Evolutionary conservation across 1,140 invertebrate species (phyloP).

Genomic region (Euura lappo): DNA sequence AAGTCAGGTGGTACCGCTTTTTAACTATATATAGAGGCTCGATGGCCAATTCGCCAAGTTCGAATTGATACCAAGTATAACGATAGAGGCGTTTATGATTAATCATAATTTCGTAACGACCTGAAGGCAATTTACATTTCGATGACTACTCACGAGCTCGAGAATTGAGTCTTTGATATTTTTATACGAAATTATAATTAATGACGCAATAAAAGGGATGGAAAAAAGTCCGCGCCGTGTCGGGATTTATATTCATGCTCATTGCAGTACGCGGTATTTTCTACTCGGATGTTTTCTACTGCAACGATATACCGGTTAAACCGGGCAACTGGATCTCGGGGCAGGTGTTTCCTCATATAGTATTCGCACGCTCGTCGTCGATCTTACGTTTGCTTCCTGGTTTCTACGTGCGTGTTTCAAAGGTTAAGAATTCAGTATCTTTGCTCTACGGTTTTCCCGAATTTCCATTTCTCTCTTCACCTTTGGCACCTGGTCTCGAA

Average conservation of each 20-base stretch:
- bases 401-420: background rate
- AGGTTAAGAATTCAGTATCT: background rate
- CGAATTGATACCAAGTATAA: background rate
- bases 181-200: no score
- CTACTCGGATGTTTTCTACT: background rate
- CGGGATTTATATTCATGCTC: no score
- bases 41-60: background rate
- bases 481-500: background rate
- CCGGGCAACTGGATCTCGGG: background rate
- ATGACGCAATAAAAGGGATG: no score
- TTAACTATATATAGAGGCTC: background rate
- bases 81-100: no score
- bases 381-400: background rate
- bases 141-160: no score
- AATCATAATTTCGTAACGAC: no score
- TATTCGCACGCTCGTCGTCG: background rate
- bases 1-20: background rate
- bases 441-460: background rate
- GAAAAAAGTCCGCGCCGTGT: no score
- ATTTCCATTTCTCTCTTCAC: background rate
- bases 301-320: background rate
- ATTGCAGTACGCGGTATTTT: background rate
- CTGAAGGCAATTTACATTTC: no score
- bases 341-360: conserved; percentile 4
- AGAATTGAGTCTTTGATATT: no score